Percentiles rank a stretch among this genome's conserved stretches.
Evolutionary conservation across 2,113 vertebrate genomes (phyloP).

Genomic region (Alligator mississippiensis): DNA sequence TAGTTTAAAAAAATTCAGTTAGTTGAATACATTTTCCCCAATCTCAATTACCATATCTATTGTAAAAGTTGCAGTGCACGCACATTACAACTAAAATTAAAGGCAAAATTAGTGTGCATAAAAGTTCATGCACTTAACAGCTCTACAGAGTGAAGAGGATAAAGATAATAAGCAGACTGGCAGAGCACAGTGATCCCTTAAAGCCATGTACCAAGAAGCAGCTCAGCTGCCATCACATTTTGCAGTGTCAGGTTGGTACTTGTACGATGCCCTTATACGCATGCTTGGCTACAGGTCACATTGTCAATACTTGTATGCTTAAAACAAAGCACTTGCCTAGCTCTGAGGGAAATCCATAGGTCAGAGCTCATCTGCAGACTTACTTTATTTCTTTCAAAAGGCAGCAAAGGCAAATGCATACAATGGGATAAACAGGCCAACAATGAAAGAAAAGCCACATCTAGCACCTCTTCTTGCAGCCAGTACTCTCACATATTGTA

Average conservation of each 20-base stretch:
- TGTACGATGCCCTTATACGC: not conserved
- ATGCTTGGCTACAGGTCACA: accelerated
- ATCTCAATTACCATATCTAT: no score
- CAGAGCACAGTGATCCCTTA: not conserved
- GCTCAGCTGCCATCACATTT: not conserved
- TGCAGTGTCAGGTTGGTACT: not conserved
- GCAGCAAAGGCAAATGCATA: not conserved
- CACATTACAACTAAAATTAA: not conserved
- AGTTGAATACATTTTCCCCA: no score
- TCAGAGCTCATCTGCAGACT: accelerated
- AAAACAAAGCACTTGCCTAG: not conserved
- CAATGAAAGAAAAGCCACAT: not conserved
- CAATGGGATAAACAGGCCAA: not conserved
- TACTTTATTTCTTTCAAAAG: not conserved
- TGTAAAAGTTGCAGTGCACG: not conserved
- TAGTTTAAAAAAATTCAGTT: no score
- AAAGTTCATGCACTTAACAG: not conserved
- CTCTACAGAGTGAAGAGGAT: not conserved
- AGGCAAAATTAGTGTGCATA: not conserved
- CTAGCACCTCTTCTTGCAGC: not conserved
- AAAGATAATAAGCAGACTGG: not conserved
- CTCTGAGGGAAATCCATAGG: no score
- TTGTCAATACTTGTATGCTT: not conserved
- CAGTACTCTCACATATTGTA: not conserved
- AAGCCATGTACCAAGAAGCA: not conserved